A percentile compares a stretch with the other conserved stretches of the same genome.
phyloP scores from a whole-genome alignment of 2,113 vertebrate genomes.

The Bagarius yarrelli region DNA sequence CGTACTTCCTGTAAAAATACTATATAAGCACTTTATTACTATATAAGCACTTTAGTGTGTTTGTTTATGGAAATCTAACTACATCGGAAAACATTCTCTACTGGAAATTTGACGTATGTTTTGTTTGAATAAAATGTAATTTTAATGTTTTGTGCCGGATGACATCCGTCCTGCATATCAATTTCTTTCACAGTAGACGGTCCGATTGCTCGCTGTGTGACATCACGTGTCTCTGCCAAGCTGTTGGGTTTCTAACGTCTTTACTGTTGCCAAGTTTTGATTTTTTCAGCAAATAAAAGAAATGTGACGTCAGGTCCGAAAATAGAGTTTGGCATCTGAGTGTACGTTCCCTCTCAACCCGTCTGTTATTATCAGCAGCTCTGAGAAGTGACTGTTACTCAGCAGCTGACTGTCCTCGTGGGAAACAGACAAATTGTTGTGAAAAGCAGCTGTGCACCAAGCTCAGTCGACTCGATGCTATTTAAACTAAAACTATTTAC shows the following conservation, averaged over 20 bases:
- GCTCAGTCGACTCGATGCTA: background rate
- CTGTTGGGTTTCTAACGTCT: background rate
- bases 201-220: background rate
- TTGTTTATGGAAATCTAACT: background rate
- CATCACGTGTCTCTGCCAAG: background rate
- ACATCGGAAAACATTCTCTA: background rate
- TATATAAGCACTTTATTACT: no score
- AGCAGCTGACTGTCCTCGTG: conserved; percentile 37
- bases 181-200: no score
- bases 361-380: conserved; percentile 37
- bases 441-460: conserved; percentile 13
- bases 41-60: no score
- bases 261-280: background rate
- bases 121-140: background rate
- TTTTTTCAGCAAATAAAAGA: conserved; percentile 42
- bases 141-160: no score
- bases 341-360: conserved; percentile 6
- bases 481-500: conserved; percentile 8
- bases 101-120: no score
- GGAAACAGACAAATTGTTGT: background rate
- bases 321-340: conserved; percentile 47
- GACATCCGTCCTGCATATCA: no score
- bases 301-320: conserved; percentile 49
- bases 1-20: no score
- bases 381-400: conserved; percentile 33